phyloP scores from a whole-genome alignment of 2,888 invertebrate genomes.

The Eubasilissa splendida region DNA sequence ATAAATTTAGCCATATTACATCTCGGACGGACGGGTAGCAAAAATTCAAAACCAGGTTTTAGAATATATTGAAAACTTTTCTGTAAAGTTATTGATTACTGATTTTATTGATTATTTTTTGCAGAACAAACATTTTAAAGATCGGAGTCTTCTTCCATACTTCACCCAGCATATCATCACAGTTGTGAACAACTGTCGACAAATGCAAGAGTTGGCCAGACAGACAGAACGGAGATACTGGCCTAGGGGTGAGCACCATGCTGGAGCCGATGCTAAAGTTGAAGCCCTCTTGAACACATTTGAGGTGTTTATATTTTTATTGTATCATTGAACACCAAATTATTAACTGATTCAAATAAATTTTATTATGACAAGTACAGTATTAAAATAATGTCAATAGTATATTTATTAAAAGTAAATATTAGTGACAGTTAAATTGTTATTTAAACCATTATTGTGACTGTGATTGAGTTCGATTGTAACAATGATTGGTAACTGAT shows the following conservation, averaged over 20 bases:
- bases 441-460: no score
- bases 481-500: no score
- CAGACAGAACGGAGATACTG: slow-evolving; percentile 88
- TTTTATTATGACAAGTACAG: no score
- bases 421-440: no score
- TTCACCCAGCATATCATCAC: slow-evolving; percentile 97
- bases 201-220: slow-evolving; percentile 89
- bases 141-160: slow-evolving; percentile 88
- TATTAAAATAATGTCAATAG: no score
- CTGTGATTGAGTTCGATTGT: no score
- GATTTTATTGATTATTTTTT: slow-evolving; percentile 16
- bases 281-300: slow-evolving; percentile 80
- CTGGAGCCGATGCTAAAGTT: slow-evolving; percentile 76
- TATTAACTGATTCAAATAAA: no score
- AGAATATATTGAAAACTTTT: no score
- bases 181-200: slow-evolving; percentile 94
- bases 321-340: background rate
- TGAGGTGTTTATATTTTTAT: slow-evolving; percentile 68
- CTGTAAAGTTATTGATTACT: background rate
- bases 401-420: no score
- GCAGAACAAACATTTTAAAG: slow-evolving; percentile 88
- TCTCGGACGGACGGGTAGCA: no score
- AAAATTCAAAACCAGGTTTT: no score
- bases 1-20: no score
- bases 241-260: slow-evolving; percentile 76